Conservation (phyloP, 2,797 vertebrate species). For the Thunnus albacares region DNA sequence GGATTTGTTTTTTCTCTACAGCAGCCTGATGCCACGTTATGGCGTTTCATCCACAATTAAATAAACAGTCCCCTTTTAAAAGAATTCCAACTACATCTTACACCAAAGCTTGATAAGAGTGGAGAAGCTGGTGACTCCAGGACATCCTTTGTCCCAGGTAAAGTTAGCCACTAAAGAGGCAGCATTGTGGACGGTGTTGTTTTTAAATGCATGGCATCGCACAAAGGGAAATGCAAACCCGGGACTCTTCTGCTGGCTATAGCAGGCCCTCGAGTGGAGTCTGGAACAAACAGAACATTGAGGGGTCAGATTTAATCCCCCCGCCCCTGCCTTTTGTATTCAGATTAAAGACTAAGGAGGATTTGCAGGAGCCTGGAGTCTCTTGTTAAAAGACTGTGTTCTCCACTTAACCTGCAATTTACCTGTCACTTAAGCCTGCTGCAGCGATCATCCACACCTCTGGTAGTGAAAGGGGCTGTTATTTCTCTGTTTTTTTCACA, state of each 20-base stretch:
- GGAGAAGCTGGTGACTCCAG: slow-evolving; percentile 52
- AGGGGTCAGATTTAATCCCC: slow-evolving; percentile 94
- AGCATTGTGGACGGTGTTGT: slow-evolving; percentile 81
- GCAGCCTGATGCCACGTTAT: slow-evolving; percentile 62
- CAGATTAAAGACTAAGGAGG: slow-evolving; percentile 95
- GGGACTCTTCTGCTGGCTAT: slow-evolving; percentile 85
- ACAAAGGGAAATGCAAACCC: slow-evolving; percentile 87
- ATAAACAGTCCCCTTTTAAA: slow-evolving; percentile 79
- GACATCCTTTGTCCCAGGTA: slow-evolving; percentile 77
- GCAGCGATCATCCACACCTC: slow-evolving; percentile 87
- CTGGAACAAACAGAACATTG: slow-evolving; percentile 90
- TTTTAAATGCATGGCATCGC: slow-evolving; percentile 78
- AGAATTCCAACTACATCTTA: slow-evolving; percentile 37
- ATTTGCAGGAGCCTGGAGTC: slow-evolving; percentile 92
- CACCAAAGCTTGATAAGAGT: slow-evolving; percentile 26
- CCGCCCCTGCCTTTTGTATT: slow-evolving; percentile 92
- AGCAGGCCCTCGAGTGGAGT: slow-evolving; percentile 80
- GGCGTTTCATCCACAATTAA: slow-evolving; percentile 82
- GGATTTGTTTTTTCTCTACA: slow-evolving; percentile 80
- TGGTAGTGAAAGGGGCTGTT: slow-evolving; percentile 71
- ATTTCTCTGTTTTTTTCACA: slow-evolving; percentile 71
- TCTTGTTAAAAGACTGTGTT: slow-evolving; percentile 92
- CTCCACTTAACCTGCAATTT: slow-evolving; percentile 98
- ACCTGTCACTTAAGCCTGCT: slow-evolving; percentile 92
- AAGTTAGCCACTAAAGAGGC: slow-evolving; percentile 78